phyloP scores from a whole-genome alignment of 2,113 vertebrate genomes.

The Diadophis punctatus region DNA sequence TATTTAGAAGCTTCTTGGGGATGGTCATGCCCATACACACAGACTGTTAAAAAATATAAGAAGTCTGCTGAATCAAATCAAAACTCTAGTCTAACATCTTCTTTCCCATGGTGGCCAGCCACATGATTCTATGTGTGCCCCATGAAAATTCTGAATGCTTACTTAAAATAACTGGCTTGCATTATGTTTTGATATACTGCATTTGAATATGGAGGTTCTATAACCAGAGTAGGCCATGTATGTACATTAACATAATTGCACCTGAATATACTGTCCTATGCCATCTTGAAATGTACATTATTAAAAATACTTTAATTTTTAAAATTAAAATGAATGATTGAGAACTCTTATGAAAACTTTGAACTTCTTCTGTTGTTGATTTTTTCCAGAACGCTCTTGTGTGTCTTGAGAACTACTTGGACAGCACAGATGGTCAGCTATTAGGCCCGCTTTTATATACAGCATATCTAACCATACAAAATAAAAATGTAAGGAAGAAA shows the following conservation, averaged over 20 bases:
- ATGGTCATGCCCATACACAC: neutral
- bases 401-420: neutral
- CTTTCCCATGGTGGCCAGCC: neutral
- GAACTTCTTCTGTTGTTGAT: neutral
- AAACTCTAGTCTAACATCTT: neutral
- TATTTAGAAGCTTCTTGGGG: neutral
- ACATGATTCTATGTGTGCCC: neutral
- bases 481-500: neutral
- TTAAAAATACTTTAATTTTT: neutral
- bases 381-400: neutral
- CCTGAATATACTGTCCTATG: neutral
- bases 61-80: neutral
- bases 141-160: neutral
- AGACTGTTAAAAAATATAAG: neutral
- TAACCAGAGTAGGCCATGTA: neutral
- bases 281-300: neutral
- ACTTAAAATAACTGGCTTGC: neutral
- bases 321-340: neutral
- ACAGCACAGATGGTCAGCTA: neutral
- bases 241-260: neutral
- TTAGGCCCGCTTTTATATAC: neutral
- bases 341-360: neutral
- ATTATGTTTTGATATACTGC: neutral
- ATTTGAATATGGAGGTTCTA: neutral
- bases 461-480: neutral